phyloP scores from a whole-genome alignment of 2,113 vertebrate genomes.

The Sarotherodon lohbergeri region DNA sequence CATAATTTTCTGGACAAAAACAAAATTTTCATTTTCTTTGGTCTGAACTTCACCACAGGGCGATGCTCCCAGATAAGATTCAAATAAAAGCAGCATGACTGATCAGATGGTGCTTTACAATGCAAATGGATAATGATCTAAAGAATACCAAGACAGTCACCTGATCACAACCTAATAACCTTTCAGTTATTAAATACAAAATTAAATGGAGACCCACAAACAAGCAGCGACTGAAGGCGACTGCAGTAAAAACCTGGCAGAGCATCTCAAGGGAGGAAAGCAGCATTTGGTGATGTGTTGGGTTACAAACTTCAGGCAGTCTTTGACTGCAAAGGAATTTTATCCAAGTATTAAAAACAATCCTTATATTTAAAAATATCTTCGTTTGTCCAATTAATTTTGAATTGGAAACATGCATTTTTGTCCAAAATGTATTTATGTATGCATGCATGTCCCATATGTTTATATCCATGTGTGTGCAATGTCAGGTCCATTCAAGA shows the following conservation, averaged over 20 bases:
- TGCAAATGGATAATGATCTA: background rate
- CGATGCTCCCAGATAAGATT: background rate
- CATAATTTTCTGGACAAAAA: background rate
- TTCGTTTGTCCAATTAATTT: background rate
- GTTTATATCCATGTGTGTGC: background rate
- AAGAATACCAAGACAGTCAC: background rate
- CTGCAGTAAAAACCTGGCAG: background rate
- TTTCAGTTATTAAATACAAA: background rate
- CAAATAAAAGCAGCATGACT: background rate
- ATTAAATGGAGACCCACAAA: background rate
- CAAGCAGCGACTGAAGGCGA: background rate
- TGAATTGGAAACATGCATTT: background rate
- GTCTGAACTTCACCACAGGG: background rate
- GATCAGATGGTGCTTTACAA: accelerated
- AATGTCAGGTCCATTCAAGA: background rate
- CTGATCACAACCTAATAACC: background rate
- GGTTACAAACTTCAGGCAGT: background rate
- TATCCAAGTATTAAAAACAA: background rate
- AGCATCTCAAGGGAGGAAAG: background rate
- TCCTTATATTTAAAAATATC: background rate
- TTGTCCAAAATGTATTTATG: background rate
- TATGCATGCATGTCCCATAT: accelerated
- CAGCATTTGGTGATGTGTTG: background rate
- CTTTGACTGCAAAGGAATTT: background rate
- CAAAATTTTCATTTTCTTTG: background rate